Base-by-base conservation (phyloP, 2,888 invertebrate species). In the Dinocampus coccinellae region DNA sequence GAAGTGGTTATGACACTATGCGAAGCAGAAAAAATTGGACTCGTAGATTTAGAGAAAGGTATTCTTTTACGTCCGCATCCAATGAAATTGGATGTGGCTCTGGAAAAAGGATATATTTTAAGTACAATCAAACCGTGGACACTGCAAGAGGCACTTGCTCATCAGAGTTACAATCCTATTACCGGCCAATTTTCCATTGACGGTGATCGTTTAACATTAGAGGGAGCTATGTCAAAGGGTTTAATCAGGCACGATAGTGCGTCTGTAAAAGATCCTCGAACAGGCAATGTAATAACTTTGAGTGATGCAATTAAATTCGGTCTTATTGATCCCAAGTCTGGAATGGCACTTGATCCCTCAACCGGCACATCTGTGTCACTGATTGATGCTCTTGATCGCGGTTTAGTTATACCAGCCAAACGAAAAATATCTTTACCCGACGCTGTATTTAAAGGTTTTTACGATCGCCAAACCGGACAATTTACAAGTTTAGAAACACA, bases 401-500 rank as follows among this genome's bases (percentile, higher is more conserved):
- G 96, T 29, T 89, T 96, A 34, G 92, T 96, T 64, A 91, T 96
- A 6, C 94, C 95, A 9, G 93, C 95, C 52, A 94, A 95, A 84
- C 92, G 93, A 66, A 94, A 94, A 85, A 92, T 95, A 76, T 95
- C 95, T 73, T 89, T 97, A 33, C 94, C 95, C 0, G 96, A 96
- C 88, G 97, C 97, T 1, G 93, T 97, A n/a, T 94, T 94, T 82
- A 94, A 95, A 88, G 96, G 96, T n/a, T 92, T 95, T 75, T 97
- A 96, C 83, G 95, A 97, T 89, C 93, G 94, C 0, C 91, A 92
- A 80, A 93, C 94, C 39, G 96, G 97, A 60, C 92, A 94, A 82
- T 94, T 96, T 83, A 93, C 93, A 42, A 94, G 94, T 84, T 93
- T 95, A 2, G 91, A 92, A 80, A 93, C 93, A n/a, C 92, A 93